Evolutionary conservation across 2,797 vertebrate species (phyloP), one percentile per base, ranked within the genome.

Genomic region (Lepidocolaptes lacrymiger): DNA sequence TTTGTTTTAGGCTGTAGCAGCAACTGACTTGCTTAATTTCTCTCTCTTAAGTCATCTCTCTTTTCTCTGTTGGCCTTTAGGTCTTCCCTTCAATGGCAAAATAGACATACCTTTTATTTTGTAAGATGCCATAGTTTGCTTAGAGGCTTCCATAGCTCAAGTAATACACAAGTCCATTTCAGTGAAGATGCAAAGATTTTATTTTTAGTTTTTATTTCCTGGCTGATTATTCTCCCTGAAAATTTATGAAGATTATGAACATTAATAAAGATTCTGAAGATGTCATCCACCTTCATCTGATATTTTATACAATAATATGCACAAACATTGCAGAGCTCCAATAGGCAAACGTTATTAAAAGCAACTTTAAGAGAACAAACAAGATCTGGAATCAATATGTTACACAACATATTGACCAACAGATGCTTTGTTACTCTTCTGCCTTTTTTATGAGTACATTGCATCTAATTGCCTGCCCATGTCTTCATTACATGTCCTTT

Each of bases 341-440:
- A 23, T 23, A 82, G 49, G 20, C 36, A 73, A 83, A 62, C 8
- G 18, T 74, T 83, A 61, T 63, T 82, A 66, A 89, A 85, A 71
- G 16, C 41, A 74, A 52, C 48, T 80, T 76, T 56, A 95, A 92
- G 32, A 88, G 49, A 89, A 52, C 41, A 91, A 88, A 37, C 36
- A 49, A 85, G 84, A 82, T 86, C 52, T 79, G 74, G 59, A 84
- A 61, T 89, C 86, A 88, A 63, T 84, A 32, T 34, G 43, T 90
- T 16, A 4, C 55, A 32, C 52, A 84, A 51, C 63, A 76, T 94
- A 69, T 71, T 93, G 83, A 30, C 86, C 83, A 95, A 41, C 88
- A 93, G 88, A 88, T 94, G 73, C 85, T 93, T 86, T 85, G 41
- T 64, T 91, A n/a, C 48, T 90, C 58, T 36, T 58, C 81, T 81